A percentile compares a stretch with the other conserved stretches of the same genome.
Evolutionary conservation across 2,113 vertebrate genomes (phyloP).

Genomic region (Gavia stellata): DNA sequence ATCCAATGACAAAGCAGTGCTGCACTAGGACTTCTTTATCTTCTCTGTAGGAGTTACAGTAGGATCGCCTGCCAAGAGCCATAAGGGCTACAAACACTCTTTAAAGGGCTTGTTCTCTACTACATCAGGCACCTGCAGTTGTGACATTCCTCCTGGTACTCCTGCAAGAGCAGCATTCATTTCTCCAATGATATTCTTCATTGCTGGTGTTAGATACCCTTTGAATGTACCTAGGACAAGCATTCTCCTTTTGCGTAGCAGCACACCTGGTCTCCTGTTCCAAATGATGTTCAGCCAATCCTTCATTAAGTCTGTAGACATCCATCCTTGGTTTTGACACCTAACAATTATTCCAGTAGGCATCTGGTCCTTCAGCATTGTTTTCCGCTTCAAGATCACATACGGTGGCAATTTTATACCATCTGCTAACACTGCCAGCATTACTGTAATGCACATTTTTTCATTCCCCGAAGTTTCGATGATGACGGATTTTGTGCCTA

Average conservation of each 20-base stretch:
- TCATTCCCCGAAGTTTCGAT: slow-evolving; percentile 56
- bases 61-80: background rate
- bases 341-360: slow-evolving; percentile 62
- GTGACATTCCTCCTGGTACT: background rate
- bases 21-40: background rate
- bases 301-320: slow-evolving; percentile 52
- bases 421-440: slow-evolving; percentile 58
- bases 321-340: slow-evolving; percentile 62
- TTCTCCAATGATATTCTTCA: background rate
- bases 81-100: background rate
- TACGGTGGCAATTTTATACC: slow-evolving; percentile 66
- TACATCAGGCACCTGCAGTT: background rate
- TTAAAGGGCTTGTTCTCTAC: background rate
- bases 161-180: background rate
- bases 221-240: background rate
- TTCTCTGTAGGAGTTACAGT: background rate
- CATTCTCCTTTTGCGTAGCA: background rate
- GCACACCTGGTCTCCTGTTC: slow-evolving; percentile 33
- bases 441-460: slow-evolving; percentile 50
- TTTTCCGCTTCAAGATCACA: slow-evolving; percentile 66
- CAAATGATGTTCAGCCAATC: slow-evolving; percentile 14
- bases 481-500: slow-evolving; percentile 44
- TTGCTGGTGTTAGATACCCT: background rate
- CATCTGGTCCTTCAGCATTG: slow-evolving; percentile 64
- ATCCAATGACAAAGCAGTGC: background rate